Conservation (phyloP, 2,888 invertebrate genomes). For the Acanthococcus lagerstroemiae region DNA sequence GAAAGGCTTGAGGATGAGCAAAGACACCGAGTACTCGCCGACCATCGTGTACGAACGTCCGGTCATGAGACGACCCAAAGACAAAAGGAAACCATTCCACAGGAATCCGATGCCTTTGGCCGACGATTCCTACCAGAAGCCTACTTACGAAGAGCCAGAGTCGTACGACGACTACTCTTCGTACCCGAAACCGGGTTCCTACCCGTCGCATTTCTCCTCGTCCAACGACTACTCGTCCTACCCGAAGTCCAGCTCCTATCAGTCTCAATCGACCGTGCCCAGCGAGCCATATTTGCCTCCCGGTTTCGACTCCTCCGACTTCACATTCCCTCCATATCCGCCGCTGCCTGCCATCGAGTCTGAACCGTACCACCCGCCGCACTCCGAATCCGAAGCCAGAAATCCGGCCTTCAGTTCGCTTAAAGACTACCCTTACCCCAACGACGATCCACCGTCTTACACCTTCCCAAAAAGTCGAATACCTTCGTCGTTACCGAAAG, state of each 20-base stretch:
- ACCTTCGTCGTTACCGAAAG: not conserved
- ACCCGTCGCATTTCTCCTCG: not conserved
- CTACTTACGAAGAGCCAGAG: not conserved
- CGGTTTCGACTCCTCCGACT: slow-evolving; percentile 2
- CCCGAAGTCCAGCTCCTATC: slow-evolving; percentile 2
- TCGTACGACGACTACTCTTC: slow-evolving; percentile 8
- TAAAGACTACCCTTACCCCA: not conserved
- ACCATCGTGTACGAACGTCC: slow-evolving; percentile 4
- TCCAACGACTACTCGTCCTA: not conserved
- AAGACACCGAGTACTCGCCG: slow-evolving; percentile 1
- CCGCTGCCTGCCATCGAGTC: not conserved
- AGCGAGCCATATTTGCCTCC: not conserved
- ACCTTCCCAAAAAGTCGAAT: not conserved
- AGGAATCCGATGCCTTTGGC: not conserved
- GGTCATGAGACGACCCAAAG: not conserved
- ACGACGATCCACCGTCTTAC: slow-evolving; percentile 1
- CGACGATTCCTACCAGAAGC: not conserved
- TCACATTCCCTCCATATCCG: slow-evolving; percentile 1
- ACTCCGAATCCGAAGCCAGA: slow-evolving; percentile 7
- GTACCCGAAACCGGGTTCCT: not conserved
- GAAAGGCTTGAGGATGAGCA: slow-evolving; percentile 17
- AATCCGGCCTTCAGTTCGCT: not conserved
- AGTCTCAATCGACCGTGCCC: not conserved
- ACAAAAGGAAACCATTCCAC: not conserved
- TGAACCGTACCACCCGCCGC: slow-evolving; percentile 1